phyloP scores from a whole-genome alignment of 2,113 vertebrate species.

The Dipodomys spectabilis region DNA sequence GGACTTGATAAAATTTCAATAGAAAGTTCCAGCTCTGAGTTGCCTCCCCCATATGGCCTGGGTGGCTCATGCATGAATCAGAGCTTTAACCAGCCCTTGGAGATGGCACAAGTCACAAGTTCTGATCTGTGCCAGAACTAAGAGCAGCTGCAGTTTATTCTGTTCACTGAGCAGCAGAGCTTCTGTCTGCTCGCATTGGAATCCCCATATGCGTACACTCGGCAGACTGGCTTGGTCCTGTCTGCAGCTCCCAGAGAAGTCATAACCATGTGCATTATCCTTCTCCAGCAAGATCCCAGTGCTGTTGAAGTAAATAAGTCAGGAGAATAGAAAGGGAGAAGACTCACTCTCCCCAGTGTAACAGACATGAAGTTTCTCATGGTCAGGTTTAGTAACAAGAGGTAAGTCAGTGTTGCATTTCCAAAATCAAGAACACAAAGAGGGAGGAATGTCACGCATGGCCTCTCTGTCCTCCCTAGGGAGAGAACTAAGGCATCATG shows the following conservation, averaged over 20 bases:
- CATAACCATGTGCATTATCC: background rate
- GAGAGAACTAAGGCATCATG: background rate
- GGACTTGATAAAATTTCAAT: background rate
- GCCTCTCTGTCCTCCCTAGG: background rate
- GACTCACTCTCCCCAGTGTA: background rate
- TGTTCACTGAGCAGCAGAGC: conserved; percentile 68
- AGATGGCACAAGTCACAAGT: conserved; percentile 50
- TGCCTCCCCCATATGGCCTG: conserved; percentile 44
- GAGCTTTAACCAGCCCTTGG: conserved; percentile 60
- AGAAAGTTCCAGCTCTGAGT: conserved; percentile 3
- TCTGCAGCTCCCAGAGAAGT: conserved; percentile 61
- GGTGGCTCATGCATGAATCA: conserved; percentile 55
- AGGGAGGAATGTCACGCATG: background rate
- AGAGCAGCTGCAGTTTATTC: conserved; percentile 69
- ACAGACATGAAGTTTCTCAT: background rate
- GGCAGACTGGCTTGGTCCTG: conserved; percentile 29
- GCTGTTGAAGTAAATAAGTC: conserved; percentile 32
- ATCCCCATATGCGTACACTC: background rate
- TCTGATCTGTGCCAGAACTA: conserved; percentile 2
- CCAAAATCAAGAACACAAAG: background rate
- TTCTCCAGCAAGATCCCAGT: background rate
- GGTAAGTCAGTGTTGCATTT: background rate
- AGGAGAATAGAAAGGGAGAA: background rate
- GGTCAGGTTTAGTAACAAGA: background rate
- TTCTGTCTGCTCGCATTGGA: background rate